Evolutionary conservation across 2,888 invertebrate genomes (phyloP).

Genomic region (Drosophila affinis): DNA sequence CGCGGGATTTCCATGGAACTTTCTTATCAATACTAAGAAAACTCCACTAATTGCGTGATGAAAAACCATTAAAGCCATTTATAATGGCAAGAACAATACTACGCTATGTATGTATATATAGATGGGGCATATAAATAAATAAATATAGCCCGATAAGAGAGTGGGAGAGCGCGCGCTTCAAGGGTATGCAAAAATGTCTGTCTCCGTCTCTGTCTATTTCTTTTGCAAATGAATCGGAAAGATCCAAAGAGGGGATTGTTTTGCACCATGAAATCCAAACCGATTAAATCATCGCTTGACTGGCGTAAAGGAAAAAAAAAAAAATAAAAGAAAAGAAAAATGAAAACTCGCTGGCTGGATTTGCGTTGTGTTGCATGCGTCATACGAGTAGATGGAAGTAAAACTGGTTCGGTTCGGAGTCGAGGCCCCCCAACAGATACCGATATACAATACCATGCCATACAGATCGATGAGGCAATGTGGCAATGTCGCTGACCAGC

Average conservation of each 20-base stretch:
- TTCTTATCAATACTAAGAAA: not conserved
- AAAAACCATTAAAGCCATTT: not conserved
- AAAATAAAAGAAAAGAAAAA: conserved; percentile 8
- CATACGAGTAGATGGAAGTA: conserved; percentile 55
- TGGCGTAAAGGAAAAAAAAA: conserved; percentile 12
- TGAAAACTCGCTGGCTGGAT: conserved; percentile 20
- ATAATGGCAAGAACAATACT: not conserved
- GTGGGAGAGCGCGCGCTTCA: conserved; percentile 22
- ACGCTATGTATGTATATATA: not conserved
- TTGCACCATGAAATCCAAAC: conserved; percentile 32
- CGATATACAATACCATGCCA: conserved; percentile 1
- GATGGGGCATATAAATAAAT: conserved; percentile 15
- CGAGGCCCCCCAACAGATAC: conserved; percentile 52
- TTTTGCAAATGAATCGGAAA: conserved; percentile 32
- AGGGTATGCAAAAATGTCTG: conserved; percentile 33
- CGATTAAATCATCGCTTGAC: conserved; percentile 50
- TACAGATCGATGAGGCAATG: conserved; percentile 58
- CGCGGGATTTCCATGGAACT: not conserved
- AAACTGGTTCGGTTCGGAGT: conserved; percentile 46
- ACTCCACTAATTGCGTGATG: not conserved
- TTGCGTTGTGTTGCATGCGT: conserved; percentile 57
- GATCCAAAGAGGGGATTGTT: conserved; percentile 27
- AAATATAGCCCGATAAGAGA: not conserved
- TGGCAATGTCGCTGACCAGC: conserved; percentile 76
- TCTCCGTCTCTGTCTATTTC: conserved; percentile 7